Percentiles rank a stretch among this genome's conserved stretches.
These are phyloP conservation scores for Platorchestia sp. DNA, from an alignment of 1,140 invertebrate genomes.

Conservation along the genomic window DNA sequence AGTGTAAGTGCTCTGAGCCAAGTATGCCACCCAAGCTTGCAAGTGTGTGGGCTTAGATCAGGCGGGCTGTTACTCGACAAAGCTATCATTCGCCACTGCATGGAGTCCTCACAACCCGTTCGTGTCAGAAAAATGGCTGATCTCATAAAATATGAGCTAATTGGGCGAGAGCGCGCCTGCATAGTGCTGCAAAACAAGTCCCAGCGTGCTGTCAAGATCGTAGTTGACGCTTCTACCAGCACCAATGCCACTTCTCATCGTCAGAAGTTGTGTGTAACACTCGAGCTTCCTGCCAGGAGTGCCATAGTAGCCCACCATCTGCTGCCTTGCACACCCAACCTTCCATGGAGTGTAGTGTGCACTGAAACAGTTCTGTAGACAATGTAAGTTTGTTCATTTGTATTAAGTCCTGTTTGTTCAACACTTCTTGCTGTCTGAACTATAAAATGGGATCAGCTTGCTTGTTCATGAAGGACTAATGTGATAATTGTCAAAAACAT, in stretches of 20 bases:
- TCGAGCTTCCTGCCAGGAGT: constrained; percentile 62
- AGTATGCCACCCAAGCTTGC: constrained; percentile 62
- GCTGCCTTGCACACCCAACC: constrained; percentile 54
- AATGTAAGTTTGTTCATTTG: neutral
- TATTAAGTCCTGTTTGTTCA: too few relatives aligned
- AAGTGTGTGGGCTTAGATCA: constrained; percentile 64
- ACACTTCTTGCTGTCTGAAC: too few relatives aligned
- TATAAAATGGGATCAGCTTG: too few relatives aligned
- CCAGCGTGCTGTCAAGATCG: constrained; percentile 60
- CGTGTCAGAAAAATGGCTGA: constrained; percentile 64
- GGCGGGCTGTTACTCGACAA: constrained; percentile 66
- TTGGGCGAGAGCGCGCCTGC: constrained; percentile 59
- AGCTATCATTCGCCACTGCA: constrained; percentile 64
- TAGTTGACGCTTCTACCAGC: constrained; percentile 59
- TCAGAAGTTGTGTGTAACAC: constrained; percentile 59
- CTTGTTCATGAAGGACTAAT: too few relatives aligned
- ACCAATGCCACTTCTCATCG: constrained; percentile 61
- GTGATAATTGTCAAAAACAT: too few relatives aligned
- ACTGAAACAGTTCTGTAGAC: constrained; percentile 55
- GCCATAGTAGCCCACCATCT: constrained; percentile 66
- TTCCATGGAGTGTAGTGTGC: constrained; percentile 63
- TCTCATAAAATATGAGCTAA: constrained; percentile 63
- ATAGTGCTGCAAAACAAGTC: constrained; percentile 67
- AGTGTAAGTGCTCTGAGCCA: constrained; percentile 60
- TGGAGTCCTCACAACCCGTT: constrained; percentile 63